phyloP scores from a whole-genome alignment of 2,113 vertebrate genomes.

The Euleptes europaea region DNA sequence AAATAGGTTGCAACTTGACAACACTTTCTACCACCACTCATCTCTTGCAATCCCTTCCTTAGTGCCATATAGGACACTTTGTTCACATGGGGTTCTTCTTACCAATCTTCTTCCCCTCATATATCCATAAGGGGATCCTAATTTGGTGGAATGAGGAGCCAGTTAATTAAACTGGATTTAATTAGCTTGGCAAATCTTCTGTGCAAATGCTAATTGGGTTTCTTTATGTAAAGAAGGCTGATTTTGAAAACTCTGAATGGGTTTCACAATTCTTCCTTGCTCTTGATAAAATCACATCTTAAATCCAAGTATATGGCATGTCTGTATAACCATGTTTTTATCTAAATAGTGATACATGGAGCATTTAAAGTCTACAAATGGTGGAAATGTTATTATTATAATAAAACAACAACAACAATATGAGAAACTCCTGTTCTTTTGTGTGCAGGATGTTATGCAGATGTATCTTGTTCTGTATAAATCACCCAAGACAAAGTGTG shows the following conservation, averaged over 20 bases:
- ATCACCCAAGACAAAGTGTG: conserved; percentile 33
- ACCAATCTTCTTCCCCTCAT: too few species aligned
- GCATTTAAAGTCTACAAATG: conserved; percentile 74
- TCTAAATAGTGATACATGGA: conserved; percentile 72
- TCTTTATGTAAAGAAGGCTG: conserved; percentile 72
- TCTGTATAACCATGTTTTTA: conserved; percentile 69
- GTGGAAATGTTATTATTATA: conserved; percentile 54
- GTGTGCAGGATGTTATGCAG: conserved; percentile 58
- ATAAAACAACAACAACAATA: conserved; percentile 37
- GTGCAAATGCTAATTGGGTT: conserved; percentile 61
- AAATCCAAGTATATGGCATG: conserved; percentile 72
- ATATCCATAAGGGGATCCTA: too few species aligned
- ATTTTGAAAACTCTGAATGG: conserved; percentile 63
- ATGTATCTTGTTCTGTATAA: conserved; percentile 62
- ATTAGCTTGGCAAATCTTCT: conserved; percentile 46
- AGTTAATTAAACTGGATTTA: conserved; percentile 45
- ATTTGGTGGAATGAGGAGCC: too few species aligned
- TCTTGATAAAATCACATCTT: conserved; percentile 61
- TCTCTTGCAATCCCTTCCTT: too few species aligned
- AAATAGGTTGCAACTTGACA: too few species aligned
- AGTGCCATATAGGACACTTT: too few species aligned
- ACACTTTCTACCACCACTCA: too few species aligned
- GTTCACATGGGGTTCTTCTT: too few species aligned
- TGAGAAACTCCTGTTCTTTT: conserved; percentile 67
- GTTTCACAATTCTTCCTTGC: conserved; percentile 54